Conservation (phyloP, 2,113 vertebrate genomes). For the Amia ocellicauda region DNA sequence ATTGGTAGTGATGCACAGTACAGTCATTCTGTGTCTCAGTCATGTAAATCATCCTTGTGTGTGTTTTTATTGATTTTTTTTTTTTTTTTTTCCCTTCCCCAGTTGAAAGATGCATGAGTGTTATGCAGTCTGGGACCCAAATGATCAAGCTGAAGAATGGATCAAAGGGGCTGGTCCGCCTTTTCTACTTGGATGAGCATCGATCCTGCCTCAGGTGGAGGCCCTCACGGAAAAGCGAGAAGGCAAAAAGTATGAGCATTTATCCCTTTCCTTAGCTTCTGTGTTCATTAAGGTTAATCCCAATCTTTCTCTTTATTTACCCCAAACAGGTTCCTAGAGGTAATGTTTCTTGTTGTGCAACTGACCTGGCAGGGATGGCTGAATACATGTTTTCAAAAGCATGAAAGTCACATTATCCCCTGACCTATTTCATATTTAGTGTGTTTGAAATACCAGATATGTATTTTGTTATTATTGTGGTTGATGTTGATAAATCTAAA, state of each 20-base stretch:
- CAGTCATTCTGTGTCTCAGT: too few species aligned
- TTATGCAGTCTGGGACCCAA: constrained; percentile 99
- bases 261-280: constrained; percentile 3
- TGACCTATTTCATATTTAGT: neutral
- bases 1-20: too few species aligned
- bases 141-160: constrained; percentile 97
- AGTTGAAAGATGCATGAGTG: constrained; percentile 99
- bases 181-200: constrained; percentile 98
- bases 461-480: neutral
- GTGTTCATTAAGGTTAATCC: neutral
- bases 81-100: constrained; percentile 43
- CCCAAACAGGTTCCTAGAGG: neutral
- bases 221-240: constrained; percentile 94
- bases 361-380: neutral
- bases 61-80: constrained; percentile 14
- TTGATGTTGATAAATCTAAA: constrained; percentile 23
- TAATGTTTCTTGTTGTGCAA: neutral
- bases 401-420: constrained; percentile 5
- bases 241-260: constrained; percentile 87
- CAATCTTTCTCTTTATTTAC: neutral
- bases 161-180: constrained; percentile 89
- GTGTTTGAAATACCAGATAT: too few species aligned
- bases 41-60: neutral
- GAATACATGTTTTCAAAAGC: neutral
- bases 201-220: constrained; percentile 93